Evolutionary conservation across 1,140 invertebrate genomes (phyloP), one percentile per base, ranked within the genome.

Genomic region (Sogatella furcifera): DNA sequence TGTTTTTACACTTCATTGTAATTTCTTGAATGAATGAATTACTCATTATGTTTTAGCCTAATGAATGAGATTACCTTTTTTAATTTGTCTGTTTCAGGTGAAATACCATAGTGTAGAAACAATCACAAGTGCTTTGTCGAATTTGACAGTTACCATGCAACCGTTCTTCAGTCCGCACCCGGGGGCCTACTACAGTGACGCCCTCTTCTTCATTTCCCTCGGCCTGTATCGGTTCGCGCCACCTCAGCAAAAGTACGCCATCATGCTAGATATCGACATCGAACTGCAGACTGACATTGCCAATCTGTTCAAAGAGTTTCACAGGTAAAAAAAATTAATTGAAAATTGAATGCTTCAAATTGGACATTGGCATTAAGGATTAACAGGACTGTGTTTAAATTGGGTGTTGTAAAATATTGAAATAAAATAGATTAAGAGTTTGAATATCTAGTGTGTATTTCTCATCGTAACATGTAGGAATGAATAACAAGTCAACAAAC

Each of bases 181-280:
- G 56, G 85, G 86, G 62, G 82, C 86, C 1, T 92, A 92, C 68
- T 92, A 91, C 68, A 89, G 85, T 56, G 86, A 91, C 74, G 81
- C 85, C 1, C 71, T 92, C 1, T 93, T 92, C 70, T 92, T 88
- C 69, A 68, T 92, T 2, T 92, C 90, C 0, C 74, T 90, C 6
- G 86, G 84, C 4, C 70, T 92, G 14, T 84, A 91, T 72, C 76
- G 80, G 66, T 80, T 92, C 49, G 80, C 88, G 17, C 82, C 84
- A 8, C 66, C 67, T 0, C 73, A 77, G 56, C 77, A 85, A 58
- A 73, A 80, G n/a, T 72, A 76, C 59, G 81, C 85, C 10, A 81
- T 90, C 46, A 78, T 92, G 72, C 74, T 92, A 10, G 90, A 94
- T 74, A 84, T 85, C 60, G 90, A 93, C 76, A 81, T 87, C 19